Evolutionary conservation across 2,888 invertebrate genomes (phyloP).

Genomic region (Ptilodon capucinus): DNA sequence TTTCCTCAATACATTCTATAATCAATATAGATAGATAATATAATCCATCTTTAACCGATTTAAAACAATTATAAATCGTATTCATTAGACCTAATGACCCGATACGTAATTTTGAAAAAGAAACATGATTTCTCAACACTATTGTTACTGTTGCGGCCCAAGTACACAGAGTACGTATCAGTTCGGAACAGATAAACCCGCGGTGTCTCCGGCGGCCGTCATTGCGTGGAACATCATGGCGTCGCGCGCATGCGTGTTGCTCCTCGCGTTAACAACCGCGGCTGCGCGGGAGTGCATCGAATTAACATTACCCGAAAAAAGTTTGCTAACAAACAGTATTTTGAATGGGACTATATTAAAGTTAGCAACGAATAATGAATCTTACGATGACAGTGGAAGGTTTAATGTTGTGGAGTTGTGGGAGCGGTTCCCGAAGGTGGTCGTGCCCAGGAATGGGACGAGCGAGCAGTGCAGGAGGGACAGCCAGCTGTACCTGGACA

Average conservation of each 20-base stretch:
- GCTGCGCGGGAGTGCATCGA: constrained; percentile 71
- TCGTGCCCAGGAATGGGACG: constrained; percentile 72
- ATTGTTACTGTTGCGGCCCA: constrained; percentile 38
- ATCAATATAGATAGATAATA: background rate
- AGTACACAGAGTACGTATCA: background rate
- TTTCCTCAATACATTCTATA: no score
- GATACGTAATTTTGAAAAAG: background rate
- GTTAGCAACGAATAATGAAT: constrained; percentile 54
- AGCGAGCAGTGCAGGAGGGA: constrained; percentile 74
- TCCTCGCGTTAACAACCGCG: constrained; percentile 43
- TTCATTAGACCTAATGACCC: background rate
- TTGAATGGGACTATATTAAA: constrained; percentile 64
- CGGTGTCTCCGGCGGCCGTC: constrained; percentile 39
- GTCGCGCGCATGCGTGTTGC: constrained; percentile 68
- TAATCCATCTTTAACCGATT: background rate
- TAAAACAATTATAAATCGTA: background rate
- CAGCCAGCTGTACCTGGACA: constrained; percentile 60
- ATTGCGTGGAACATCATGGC: constrained; percentile 67
- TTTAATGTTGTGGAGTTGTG: constrained; percentile 65
- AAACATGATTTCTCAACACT: constrained; percentile 38
- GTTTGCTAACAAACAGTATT: constrained; percentile 51
- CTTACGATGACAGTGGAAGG: constrained; percentile 47
- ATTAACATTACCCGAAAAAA: constrained; percentile 62
- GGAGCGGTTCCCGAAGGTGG: constrained; percentile 67
- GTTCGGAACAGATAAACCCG: constrained; percentile 2